Conservation (phyloP, 2,797 vertebrate genomes). For the Chiroxiphia lanceolata region DNA sequence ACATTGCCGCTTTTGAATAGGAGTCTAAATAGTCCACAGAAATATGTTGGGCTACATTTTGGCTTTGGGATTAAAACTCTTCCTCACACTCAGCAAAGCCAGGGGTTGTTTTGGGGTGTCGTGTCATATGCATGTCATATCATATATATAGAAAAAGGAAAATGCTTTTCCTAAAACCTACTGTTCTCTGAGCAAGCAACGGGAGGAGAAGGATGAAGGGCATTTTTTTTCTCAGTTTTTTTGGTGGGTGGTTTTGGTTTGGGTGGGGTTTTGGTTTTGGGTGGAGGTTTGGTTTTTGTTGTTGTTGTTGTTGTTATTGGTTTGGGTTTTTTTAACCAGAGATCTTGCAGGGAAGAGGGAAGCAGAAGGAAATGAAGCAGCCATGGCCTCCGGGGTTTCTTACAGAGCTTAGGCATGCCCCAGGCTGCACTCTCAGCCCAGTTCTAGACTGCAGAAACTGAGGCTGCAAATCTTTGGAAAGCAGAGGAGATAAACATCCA, state of each 20-base stretch:
- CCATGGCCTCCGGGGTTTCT: rapidly evolving
- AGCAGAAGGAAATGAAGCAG: not conserved
- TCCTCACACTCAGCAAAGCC: not conserved
- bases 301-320: not conserved
- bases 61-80: not conserved
- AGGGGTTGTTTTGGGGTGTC: not conserved
- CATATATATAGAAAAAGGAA: not conserved
- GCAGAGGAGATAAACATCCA: not conserved
- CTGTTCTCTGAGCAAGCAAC: not conserved
- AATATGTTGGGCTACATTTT: not conserved
- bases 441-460: not conserved
- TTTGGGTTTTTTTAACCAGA: not conserved
- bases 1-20: not conserved
- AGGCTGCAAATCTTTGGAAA: not conserved
- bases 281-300: not conserved
- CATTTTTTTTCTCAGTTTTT: not conserved
- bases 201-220: not conserved
- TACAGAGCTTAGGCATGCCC: rapidly evolving
- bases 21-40: not conserved
- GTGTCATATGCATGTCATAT: not conserved
- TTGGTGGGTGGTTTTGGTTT: not conserved
- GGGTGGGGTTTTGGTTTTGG: no score
- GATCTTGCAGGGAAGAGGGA: not conserved
- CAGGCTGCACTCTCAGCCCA: not conserved
- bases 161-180: not conserved